Evolutionary conservation across 1,140 invertebrate species (phyloP), one percentile per base, ranked within the genome.

Genomic region (Stratiolaelaps scimitus): DNA sequence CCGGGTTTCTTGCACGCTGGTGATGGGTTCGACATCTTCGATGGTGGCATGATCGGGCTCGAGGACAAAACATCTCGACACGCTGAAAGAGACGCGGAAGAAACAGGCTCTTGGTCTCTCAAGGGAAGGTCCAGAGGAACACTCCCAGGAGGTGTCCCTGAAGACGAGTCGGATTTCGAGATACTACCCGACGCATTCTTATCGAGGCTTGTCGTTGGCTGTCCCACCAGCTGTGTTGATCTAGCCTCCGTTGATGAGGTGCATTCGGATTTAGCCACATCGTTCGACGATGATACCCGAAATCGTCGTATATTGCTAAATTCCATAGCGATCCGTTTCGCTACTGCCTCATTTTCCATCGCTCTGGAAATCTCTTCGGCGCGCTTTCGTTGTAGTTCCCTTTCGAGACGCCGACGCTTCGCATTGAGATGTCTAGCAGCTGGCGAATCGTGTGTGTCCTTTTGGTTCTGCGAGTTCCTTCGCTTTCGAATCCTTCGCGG

Each of bases 221-320:
- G 15, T 4, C 4, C 5, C 19, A 23, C 47, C 19, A 4, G 4
- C 4, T 48, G 20, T 28, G 47, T 4, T 4, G 47, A 23, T 15
- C 47, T 48, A 4, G 15, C 28, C 47, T 48, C 47, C 20, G 47
- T 4, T 7, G 47, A 28, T 7, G 47, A 28, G 4, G 20, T 4
- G 47, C 15, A 23, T 4, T 48, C 47, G 5, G 15, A 7, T 48
- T 48, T 48, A 7, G 47, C 19, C 5, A 28, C 20, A 6, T 48
- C 47, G 5, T 28, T 28, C 19, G 47, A 48, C 28, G 47, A 19
- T 15, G 47, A 28, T 28, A 15, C 15, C 28, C 47, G 20, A 28
- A 48, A 48, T 4, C 47, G 4, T 48, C 47, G 20, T 19, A 48
- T 23, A 28, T 48, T 48, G 47, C 47, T 48, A 28, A 48, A 48